A percentile compares a stretch with the other conserved stretches of the same genome.
These are phyloP conservation scores for Eublepharis macularius DNA, from an alignment of 2,113 vertebrate genomes.

Conservation along the genomic window DNA sequence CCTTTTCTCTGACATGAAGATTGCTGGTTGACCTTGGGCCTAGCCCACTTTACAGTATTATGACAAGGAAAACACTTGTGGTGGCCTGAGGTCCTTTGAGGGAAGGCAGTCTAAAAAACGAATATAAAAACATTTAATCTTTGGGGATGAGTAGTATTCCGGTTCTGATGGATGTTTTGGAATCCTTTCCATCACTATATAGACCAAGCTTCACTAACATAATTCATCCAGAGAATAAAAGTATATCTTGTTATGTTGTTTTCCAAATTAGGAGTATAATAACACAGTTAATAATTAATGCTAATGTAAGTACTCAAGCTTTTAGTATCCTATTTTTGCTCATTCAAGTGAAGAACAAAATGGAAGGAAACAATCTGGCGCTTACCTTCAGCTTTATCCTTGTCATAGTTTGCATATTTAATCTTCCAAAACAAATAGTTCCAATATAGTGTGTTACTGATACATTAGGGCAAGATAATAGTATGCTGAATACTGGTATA, in stretches of 20 bases:
- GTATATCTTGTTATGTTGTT: conserved; percentile 6
- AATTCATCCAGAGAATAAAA: conserved; percentile 10
- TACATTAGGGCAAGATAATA: not conserved
- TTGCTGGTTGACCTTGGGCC: too few relatives aligned
- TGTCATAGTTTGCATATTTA: not conserved
- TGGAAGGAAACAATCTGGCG: conserved; percentile 12
- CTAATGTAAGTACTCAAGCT: not conserved
- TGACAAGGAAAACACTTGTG: too few relatives aligned
- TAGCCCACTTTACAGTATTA: too few relatives aligned
- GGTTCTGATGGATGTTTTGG: not conserved
- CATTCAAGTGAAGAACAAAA: not conserved
- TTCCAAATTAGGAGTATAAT: conserved; percentile 16
- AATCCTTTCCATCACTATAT: conserved; percentile 8
- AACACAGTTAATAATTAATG: conserved; percentile 34
- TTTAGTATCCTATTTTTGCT: conserved; percentile 13
- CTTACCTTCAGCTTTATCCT: not conserved
- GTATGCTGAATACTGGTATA: too few relatives aligned
- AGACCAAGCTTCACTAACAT: not conserved
- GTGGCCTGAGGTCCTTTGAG: too few relatives aligned
- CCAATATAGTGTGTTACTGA: not conserved
- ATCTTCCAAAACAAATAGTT: not conserved
- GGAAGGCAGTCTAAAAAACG: too few relatives aligned
- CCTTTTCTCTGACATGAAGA: too few relatives aligned
- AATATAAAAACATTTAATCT: too few relatives aligned
- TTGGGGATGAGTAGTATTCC: not conserved